phyloP scores from a whole-genome alignment of 92 coral and sea anemone genomes.

The Zoanthus solanderi region DNA sequence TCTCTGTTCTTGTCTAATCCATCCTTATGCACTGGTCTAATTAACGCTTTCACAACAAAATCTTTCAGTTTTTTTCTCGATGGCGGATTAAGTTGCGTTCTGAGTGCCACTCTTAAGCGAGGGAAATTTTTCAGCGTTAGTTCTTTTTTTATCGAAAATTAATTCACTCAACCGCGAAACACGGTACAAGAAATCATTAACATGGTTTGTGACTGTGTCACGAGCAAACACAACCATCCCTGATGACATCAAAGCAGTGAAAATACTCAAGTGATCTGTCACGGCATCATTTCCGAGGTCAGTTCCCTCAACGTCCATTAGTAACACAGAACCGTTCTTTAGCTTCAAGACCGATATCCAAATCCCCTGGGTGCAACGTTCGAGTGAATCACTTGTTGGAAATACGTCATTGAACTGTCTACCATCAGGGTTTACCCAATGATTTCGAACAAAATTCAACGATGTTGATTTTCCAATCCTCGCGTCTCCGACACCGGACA shows the following conservation, averaged over 20 bases:
- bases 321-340: constrained; percentile 27
- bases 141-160: constrained; percentile 57
- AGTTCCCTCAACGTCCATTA: constrained; percentile 76
- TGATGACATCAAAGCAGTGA: constrained; percentile 69
- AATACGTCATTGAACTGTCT: not conserved
- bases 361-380: constrained; percentile 21
- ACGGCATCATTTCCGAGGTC: constrained; percentile 65
- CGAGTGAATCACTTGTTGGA: not conserved
- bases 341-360: constrained; percentile 9
- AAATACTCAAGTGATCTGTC: constrained; percentile 71
- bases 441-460: constrained; percentile 58
- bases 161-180: constrained; percentile 71
- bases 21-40: constrained; percentile 20
- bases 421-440: not conserved
- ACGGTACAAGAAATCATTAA: constrained; percentile 67
- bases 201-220: constrained; percentile 58
- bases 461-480: constrained; percentile 82
- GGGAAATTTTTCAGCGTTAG: constrained; percentile 43
- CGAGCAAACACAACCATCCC: constrained; percentile 62
- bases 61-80: constrained; percentile 46
- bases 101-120: constrained; percentile 52
- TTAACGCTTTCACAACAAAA: constrained; percentile 49
- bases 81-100: constrained; percentile 66
- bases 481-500: constrained; percentile 75
- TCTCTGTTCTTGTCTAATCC: constrained; percentile 47